Evolutionary conservation across 2,888 invertebrate genomes (phyloP).

Genomic region (Siphlonurus alternatus): DNA sequence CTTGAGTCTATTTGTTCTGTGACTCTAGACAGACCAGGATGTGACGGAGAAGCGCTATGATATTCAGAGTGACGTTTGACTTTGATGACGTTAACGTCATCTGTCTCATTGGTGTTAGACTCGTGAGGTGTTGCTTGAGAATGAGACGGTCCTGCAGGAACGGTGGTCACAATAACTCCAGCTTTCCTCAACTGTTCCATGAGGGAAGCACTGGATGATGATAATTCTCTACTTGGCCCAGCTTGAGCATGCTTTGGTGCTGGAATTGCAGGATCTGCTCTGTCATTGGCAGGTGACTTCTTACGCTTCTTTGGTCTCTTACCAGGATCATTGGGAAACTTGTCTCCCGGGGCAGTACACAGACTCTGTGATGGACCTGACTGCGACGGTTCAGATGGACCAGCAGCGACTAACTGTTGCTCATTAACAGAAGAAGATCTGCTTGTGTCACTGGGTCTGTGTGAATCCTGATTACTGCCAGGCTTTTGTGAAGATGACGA

Average conservation of each 20-base stretch:
- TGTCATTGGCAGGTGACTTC: neutral
- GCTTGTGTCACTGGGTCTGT: too few relatives aligned
- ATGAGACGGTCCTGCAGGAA: neutral
- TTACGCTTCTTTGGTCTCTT: neutral
- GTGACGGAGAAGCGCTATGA: neutral
- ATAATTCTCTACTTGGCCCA: neutral
- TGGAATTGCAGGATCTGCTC: neutral
- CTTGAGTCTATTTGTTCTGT: neutral
- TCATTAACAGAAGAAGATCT: neutral
- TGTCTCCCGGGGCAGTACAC: neutral
- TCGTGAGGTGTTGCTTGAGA: neutral
- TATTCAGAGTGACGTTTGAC: too few relatives aligned
- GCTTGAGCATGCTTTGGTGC: neutral
- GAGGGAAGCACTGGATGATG: neutral
- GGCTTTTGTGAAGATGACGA: neutral
- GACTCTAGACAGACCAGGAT: neutral
- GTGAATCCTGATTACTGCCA: too few relatives aligned
- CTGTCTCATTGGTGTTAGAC: neutral
- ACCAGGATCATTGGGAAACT: neutral
- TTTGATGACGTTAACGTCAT: too few relatives aligned
- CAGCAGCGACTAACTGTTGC: neutral
- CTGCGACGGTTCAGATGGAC: neutral
- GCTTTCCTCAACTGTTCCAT: constrained; percentile 1
- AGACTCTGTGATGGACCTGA: neutral
- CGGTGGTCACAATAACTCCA: neutral